Percentiles rank a stretch among this genome's conserved stretches.
Evolutionary conservation across 2,888 invertebrate species (phyloP).

Genomic region (Actias luna): DNA sequence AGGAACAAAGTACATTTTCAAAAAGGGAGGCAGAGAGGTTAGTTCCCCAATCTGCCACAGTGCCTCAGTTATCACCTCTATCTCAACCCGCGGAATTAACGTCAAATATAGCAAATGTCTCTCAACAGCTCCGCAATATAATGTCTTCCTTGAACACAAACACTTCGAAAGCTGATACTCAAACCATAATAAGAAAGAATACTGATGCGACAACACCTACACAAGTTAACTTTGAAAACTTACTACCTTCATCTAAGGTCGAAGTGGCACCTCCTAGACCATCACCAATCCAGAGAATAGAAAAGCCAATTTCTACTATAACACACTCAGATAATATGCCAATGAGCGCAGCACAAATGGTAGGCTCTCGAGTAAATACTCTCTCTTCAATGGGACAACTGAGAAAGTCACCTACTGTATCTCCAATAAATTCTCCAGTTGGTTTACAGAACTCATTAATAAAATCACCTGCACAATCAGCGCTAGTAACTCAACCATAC

Average conservation of each 20-base stretch:
- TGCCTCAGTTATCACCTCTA: slow-evolving; percentile 86
- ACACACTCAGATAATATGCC: slow-evolving; percentile 54
- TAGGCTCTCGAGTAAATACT: slow-evolving; percentile 68
- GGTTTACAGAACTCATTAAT: slow-evolving; percentile 59
- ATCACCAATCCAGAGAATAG: slow-evolving; percentile 63
- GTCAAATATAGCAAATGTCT: slow-evolving; percentile 87
- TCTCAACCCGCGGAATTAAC: slow-evolving; percentile 88
- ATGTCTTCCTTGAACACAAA: slow-evolving; percentile 83
- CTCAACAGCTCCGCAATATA: slow-evolving; percentile 85
- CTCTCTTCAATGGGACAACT: slow-evolving; percentile 64
- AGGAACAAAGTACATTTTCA: slow-evolving; percentile 51
- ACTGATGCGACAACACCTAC: slow-evolving; percentile 66
- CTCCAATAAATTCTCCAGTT: slow-evolving; percentile 71
- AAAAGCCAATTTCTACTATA: slow-evolving; percentile 53
- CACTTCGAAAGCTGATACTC: slow-evolving; percentile 74
- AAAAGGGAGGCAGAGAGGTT: slow-evolving; percentile 62
- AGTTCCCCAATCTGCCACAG: slow-evolving; percentile 74
- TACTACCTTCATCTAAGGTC: slow-evolving; percentile 76
- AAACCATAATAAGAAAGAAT: slow-evolving; percentile 74
- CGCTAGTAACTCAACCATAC: slow-evolving; percentile 57
- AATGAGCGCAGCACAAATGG: slow-evolving; percentile 64
- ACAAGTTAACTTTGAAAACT: slow-evolving; percentile 77
- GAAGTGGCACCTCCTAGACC: slow-evolving; percentile 68
- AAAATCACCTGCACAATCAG: slow-evolving; percentile 72
- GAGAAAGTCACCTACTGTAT: slow-evolving; percentile 72